Conservation (phyloP, 2,888 invertebrate species). For the Hypercompe scribonia region DNA sequence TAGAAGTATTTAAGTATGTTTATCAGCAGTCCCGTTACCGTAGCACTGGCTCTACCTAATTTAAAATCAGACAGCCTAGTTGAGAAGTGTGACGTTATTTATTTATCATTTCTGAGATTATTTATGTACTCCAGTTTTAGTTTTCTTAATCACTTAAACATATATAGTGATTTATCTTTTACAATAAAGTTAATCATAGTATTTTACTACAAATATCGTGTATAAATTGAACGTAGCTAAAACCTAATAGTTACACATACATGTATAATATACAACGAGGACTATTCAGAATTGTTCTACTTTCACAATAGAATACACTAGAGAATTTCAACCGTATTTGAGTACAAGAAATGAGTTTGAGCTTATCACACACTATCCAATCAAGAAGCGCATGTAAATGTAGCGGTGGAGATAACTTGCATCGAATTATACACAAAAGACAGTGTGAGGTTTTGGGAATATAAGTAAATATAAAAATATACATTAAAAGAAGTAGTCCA, state of each 20-base stretch:
- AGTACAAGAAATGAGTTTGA: constrained; percentile 27
- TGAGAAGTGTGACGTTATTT: too few relatives aligned
- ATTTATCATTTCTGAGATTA: too few relatives aligned
- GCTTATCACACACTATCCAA: constrained; percentile 1
- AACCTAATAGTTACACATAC: constrained; percentile 13
- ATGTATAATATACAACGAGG: constrained; percentile 6
- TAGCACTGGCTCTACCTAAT: too few relatives aligned
- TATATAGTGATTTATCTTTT: too few relatives aligned
- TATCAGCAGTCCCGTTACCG: too few relatives aligned
- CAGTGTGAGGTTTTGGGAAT: background rate
- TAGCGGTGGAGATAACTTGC: background rate
- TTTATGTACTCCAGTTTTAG: too few relatives aligned
- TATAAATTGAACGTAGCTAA: background rate
- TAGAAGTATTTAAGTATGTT: too few relatives aligned
- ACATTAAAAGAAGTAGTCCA: background rate
- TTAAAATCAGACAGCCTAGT: too few relatives aligned
- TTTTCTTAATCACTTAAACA: too few relatives aligned
- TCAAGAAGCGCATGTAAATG: background rate
- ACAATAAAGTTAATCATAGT: too few relatives aligned
- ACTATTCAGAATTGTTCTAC: constrained; percentile 16
- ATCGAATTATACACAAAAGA: background rate
- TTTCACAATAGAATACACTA: constrained; percentile 25
- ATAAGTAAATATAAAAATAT: background rate
- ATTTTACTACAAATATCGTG: too few relatives aligned
- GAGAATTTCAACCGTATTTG: constrained; percentile 30